phyloP scores from a whole-genome alignment of 2,797 vertebrate species.

The Euphonia xanthogaster region DNA sequence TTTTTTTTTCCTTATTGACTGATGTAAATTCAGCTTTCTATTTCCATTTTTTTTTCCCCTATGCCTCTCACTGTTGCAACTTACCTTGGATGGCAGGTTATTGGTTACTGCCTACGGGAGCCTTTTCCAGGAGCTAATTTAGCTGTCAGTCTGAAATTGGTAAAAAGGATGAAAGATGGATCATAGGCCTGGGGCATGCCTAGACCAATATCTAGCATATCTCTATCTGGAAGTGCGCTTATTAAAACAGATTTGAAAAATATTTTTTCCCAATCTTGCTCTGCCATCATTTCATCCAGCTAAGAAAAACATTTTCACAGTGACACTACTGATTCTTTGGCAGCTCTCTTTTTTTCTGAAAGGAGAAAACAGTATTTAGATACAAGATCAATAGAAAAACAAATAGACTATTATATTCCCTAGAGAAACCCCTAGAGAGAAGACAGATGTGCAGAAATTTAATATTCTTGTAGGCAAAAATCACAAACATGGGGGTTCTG shows the following conservation, averaged over 20 bases:
- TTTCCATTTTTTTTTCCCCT: background rate
- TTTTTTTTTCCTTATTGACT: background rate
- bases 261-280: conserved; percentile 49
- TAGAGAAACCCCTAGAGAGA: conserved; percentile 18
- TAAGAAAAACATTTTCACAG: conserved; percentile 61
- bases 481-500: conserved; percentile 34
- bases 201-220: conserved; percentile 33
- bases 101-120: conserved; percentile 66
- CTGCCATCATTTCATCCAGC: conserved; percentile 33
- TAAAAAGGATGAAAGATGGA: conserved; percentile 70
- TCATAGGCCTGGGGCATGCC: conserved; percentile 64
- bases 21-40: conserved; percentile 54
- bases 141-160: conserved; percentile 74
- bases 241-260: conserved; percentile 65
- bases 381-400: conserved; percentile 64
- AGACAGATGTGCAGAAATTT: conserved; percentile 52
- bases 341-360: conserved; percentile 48
- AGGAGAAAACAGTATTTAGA: conserved; percentile 60
- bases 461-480: conserved; percentile 64
- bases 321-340: conserved; percentile 58
- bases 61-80: conserved; percentile 39
- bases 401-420: conserved; percentile 64
- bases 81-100: conserved; percentile 67
- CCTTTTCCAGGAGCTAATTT: conserved; percentile 71
- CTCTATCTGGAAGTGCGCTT: conserved; percentile 53